These are phyloP conservation scores for Loris lydekkerianus DNA, from an alignment of 2,797 vertebrate genomes.

Conservation along the genomic window DNA sequence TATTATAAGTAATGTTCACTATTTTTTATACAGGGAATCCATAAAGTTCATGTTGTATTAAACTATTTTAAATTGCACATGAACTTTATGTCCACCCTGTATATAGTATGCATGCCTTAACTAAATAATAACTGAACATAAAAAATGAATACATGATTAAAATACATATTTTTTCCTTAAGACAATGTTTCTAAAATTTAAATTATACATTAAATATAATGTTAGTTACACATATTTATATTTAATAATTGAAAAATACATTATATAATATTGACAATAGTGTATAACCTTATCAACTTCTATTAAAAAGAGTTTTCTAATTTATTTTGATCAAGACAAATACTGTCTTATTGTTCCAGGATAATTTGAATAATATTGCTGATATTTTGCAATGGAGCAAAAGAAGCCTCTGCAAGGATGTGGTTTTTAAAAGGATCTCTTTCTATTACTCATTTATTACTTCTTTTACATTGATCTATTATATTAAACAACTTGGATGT, in stretches of 20 bases:
- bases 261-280: neutral
- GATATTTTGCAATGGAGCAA: neutral
- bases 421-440: neutral
- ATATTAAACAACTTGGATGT: neutral
- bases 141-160: neutral
- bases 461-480: neutral
- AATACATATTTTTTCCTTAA: neutral
- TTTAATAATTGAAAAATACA: neutral
- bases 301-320: neutral
- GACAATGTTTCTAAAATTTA: neutral
- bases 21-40: neutral
- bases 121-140: neutral
- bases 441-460: slow-evolving; percentile 43
- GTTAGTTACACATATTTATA: neutral
- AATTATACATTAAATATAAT: neutral
- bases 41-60: too few relatives aligned
- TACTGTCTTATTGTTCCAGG: neutral
- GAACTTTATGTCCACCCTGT: neutral
- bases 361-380: neutral
- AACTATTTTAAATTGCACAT: too few relatives aligned
- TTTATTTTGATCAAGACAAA: neutral
- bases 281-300: neutral
- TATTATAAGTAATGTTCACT: neutral
- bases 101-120: neutral
- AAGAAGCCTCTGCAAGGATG: neutral